Percentiles rank a stretch among this genome's conserved stretches.
phyloP scores from a whole-genome alignment of 2,113 vertebrate species.

The Megaleporinus macrocephalus region DNA sequence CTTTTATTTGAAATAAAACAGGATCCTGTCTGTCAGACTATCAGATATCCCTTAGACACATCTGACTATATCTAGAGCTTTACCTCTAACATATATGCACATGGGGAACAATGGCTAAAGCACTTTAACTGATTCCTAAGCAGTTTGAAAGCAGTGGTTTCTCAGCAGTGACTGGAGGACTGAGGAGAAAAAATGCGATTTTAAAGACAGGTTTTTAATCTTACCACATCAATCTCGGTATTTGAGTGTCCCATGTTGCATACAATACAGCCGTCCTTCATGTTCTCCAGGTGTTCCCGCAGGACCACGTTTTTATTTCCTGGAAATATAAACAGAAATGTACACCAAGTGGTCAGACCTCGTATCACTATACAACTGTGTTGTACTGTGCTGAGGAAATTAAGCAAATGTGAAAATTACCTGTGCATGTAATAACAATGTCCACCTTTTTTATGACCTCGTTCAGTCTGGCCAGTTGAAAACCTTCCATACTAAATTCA shows the following conservation, averaged over 20 bases:
- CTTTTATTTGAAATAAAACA: no score
- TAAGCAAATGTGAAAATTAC: no score
- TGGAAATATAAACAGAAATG: slow-evolving; percentile 57
- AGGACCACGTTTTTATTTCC: slow-evolving; percentile 93
- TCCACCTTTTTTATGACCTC: slow-evolving; percentile 89
- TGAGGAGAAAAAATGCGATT: no score
- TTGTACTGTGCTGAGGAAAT: no score
- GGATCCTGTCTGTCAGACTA: no score
- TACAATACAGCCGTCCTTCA: slow-evolving; percentile 93
- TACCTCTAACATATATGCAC: no score
- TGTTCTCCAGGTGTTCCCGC: slow-evolving; percentile 87
- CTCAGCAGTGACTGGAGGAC: no score
- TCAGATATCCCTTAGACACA: no score
- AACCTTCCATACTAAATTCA: slow-evolving; percentile 93
- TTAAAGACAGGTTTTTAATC: slow-evolving; percentile 15
- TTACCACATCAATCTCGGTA: slow-evolving; percentile 93
- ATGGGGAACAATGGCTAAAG: no score
- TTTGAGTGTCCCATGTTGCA: slow-evolving; percentile 98
- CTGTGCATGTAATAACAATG: slow-evolving; percentile 95
- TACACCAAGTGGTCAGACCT: neutral
- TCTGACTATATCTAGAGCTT: no score
- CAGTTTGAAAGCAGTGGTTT: no score
- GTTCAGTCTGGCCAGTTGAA: slow-evolving; percentile 87
- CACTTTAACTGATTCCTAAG: no score
- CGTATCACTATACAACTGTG: neutral